These are phyloP conservation scores for Drosophila ambigua DNA, from an alignment of 1,140 invertebrate species.

Conservation along the genomic window DNA sequence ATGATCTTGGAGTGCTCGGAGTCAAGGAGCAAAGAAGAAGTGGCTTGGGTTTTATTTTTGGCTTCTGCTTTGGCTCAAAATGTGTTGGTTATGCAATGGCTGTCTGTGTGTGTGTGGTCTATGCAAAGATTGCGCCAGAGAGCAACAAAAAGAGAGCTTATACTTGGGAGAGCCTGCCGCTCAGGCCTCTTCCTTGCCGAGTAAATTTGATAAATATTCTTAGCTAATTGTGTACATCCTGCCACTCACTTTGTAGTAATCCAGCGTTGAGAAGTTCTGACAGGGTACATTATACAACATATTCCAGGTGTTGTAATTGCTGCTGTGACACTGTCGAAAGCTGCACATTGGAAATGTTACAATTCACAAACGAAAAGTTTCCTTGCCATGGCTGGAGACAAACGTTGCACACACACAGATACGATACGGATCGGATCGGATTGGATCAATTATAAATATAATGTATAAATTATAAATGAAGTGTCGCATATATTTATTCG, in stretches of 20 bases:
- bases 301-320: slow-evolving; percentile 69
- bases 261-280: slow-evolving; percentile 83
- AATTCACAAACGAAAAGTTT: background rate
- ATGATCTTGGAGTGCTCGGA: slow-evolving; percentile 34
- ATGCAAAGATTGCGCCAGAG: background rate
- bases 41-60: background rate
- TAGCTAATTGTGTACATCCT: too few relatives aligned
- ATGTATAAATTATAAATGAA: background rate
- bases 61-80: background rate
- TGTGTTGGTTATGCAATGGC: slow-evolving; percentile 50
- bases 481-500: slow-evolving; percentile 25
- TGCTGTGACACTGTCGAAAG: slow-evolving; percentile 14
- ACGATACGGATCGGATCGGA: background rate
- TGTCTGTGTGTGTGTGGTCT: slow-evolving; percentile 63
- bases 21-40: slow-evolving; percentile 19
- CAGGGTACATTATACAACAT: slow-evolving; percentile 84
- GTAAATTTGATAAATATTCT: too few relatives aligned
- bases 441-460: background rate
- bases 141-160: background rate
- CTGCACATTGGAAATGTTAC: slow-evolving; percentile 22
- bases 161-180: background rate
- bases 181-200: too few relatives aligned
- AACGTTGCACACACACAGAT: slow-evolving; percentile 15
- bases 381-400: slow-evolving; percentile 10
- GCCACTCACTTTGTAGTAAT: slow-evolving; percentile 82